Percentiles rank a stretch among this genome's conserved stretches.
Conservation (phyloP, 1,140 invertebrate genomes). For the Laupala kohalensis region DNA sequence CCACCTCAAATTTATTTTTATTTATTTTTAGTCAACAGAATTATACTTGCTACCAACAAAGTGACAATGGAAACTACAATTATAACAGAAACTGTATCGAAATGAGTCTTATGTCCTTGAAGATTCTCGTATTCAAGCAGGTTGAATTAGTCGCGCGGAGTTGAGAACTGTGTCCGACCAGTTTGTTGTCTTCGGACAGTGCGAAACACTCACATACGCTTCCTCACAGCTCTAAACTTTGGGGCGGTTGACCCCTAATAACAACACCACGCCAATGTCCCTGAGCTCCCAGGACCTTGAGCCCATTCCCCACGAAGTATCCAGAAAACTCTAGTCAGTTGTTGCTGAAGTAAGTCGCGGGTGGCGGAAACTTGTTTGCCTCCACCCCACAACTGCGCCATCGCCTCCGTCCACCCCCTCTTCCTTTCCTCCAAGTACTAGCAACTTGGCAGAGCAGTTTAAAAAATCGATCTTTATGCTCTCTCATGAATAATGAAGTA, state of each 20-base stretch:
- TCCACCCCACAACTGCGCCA: no score
- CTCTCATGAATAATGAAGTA: neutral
- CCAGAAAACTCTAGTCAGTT: neutral
- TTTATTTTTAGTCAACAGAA: no score
- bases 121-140: no score
- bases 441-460: neutral
- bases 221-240: neutral
- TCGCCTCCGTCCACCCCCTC: no score
- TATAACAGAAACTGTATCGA: no score
- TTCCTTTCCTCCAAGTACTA: neutral
- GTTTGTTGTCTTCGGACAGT: no score
- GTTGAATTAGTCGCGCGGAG: no score
- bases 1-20: no score
- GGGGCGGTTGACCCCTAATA: neutral
- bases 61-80: no score
- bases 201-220: neutral
- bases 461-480: neutral
- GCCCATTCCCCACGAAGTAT: neutral
- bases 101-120: no score
- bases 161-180: no score
- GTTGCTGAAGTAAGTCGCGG: neutral
- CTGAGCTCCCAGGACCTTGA: neutral
- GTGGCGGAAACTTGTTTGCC: neutral
- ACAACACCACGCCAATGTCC: neutral
- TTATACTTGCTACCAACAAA: no score